These are phyloP conservation scores for Melipona bicolor DNA, from an alignment of 2,888 invertebrate genomes.

Conservation along the genomic window DNA sequence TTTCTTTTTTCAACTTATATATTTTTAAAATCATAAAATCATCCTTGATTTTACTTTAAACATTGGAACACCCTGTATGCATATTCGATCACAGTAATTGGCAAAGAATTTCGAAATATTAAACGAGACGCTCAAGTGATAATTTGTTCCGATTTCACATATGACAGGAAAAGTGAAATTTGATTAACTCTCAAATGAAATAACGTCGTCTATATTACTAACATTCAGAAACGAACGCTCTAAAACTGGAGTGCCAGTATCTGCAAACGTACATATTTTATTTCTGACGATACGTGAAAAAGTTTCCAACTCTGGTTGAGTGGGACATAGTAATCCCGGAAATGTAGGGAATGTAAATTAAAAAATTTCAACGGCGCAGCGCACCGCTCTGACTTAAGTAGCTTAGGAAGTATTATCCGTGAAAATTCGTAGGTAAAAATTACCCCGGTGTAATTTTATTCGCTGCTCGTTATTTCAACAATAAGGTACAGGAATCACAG, in stretches of 20 bases:
- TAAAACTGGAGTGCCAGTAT: neutral
- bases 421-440: constrained; percentile 37
- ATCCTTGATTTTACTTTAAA: too few relatives aligned
- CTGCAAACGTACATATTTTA: constrained; percentile 8
- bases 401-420: constrained; percentile 40
- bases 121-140: neutral
- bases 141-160: neutral
- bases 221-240: neutral
- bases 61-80: too few relatives aligned
- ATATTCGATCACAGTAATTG: neutral
- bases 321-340: constrained; percentile 29
- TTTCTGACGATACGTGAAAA: constrained; percentile 15
- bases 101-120: neutral
- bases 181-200: neutral
- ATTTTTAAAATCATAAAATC: too few relatives aligned
- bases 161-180: constrained; percentile 5
- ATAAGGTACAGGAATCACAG: constrained; percentile 6
- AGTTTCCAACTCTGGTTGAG: constrained; percentile 16
- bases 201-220: neutral
- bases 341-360: constrained; percentile 35
- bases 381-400: constrained; percentile 33
- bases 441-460: constrained; percentile 39
- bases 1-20: too few relatives aligned
- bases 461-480: constrained; percentile 1
- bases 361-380: constrained; percentile 32